Base-by-base conservation (phyloP, 2,888 invertebrate species). In the Heliconius aoede region DNA sequence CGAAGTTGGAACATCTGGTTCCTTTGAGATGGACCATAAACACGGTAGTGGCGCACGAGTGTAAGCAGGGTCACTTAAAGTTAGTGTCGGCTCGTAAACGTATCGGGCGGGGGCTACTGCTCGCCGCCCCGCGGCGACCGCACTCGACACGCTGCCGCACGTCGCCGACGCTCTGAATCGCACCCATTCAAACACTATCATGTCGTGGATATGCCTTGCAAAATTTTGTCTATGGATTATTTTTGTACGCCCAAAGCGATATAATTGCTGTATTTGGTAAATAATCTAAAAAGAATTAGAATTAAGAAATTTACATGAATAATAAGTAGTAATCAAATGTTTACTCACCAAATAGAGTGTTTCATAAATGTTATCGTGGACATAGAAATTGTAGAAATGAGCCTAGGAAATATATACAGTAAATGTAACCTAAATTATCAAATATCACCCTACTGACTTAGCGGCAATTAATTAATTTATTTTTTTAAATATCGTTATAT, bases 21-120 rank as follows among this genome's bases (percentile, higher is more conserved):
- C 89, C 90, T 92, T 90, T 90, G 90, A 89, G 89, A 86, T 87
- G 86, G 88, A 89, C 89, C 89, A 90, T 91, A 92, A 91, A 92
- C 90, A 91, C 87, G 88, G 87, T 86, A 88, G 88, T 86, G 86
- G 87, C 86, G 89, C 88, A 88, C 88, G 89, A 91, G 90, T 89
- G 86, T 89, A 89, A 87, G 87, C 87, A 88, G 90, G 92, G 93
- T 92, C 92, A 92, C 89, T 90, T 90, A 88, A 90, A 87, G 86
- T 93, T 92, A 91, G 92, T 91, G 92, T 90, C 91, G 90, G 91
- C 92, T 92, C 92, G 93, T 93, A 93, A 93, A 92, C 91, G 93
- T 93, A 93, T 91, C 91, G 91, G 84, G 84, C 83, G 83, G 82
- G 83, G 84, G 83, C 84, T 82, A 82, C 84, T 82, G 83, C 83